Percentiles rank a stretch among this genome's conserved stretches.
Evolutionary conservation across 2,113 vertebrate genomes (phyloP).

Genomic region (Silurus glanis): DNA sequence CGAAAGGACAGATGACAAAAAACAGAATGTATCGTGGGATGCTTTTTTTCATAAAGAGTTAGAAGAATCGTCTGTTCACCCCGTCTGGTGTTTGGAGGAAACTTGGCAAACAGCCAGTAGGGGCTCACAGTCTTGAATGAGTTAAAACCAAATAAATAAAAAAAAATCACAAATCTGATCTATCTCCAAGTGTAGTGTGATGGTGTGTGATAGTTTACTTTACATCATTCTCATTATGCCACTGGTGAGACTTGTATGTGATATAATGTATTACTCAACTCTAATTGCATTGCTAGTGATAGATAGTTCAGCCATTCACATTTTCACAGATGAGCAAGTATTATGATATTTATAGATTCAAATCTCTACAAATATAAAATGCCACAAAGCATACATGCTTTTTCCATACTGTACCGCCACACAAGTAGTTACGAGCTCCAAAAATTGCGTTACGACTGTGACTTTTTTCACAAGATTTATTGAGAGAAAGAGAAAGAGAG

Average conservation of each 20-base stretch:
- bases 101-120: background rate
- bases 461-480: background rate
- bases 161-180: background rate
- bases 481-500: background rate
- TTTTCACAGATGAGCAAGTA: background rate
- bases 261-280: background rate
- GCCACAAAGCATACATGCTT: background rate
- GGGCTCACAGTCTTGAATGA: background rate
- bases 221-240: background rate
- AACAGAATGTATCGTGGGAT: background rate
- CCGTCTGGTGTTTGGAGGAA: background rate
- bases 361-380: background rate
- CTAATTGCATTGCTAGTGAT: background rate
- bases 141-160: background rate
- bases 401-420: background rate
- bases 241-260: background rate
- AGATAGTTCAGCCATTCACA: background rate
- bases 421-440: background rate
- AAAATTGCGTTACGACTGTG: background rate
- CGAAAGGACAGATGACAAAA: background rate
- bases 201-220: background rate
- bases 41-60: background rate
- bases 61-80: background rate
- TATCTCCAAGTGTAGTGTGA: background rate
- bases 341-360: background rate